phyloP scores from a whole-genome alignment of 2,888 invertebrate species.

The Apamea epomidion region DNA sequence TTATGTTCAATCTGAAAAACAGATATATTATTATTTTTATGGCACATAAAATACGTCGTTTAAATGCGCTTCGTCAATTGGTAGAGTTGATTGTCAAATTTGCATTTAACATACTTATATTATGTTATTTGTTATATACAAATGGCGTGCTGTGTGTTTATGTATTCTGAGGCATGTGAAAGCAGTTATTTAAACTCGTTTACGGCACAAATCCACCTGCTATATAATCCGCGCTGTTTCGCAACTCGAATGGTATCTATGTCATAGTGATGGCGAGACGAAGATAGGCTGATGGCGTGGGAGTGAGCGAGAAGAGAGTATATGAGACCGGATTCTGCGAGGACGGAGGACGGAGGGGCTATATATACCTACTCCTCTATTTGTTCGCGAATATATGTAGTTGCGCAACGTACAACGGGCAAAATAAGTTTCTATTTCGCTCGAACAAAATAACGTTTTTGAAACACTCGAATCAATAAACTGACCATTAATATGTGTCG shows the following conservation, averaged over 20 bases:
- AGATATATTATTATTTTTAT: constrained; percentile 59
- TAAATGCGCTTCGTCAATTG: constrained; percentile 40
- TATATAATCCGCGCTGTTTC: constrained; percentile 90
- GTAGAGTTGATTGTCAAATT: constrained; percentile 49
- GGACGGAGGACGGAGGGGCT: constrained; percentile 86
- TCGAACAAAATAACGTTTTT: constrained; percentile 68
- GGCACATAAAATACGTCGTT: constrained; percentile 29
- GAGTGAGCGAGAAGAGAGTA: constrained; percentile 76
- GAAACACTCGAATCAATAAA: constrained; percentile 52
- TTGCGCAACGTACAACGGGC: constrained; percentile 87
- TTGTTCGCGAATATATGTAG: constrained; percentile 87
- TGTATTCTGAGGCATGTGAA: constrained; percentile 85
- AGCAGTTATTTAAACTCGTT: constrained; percentile 89
- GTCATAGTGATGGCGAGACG: constrained; percentile 82
- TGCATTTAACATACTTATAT: constrained; percentile 54
- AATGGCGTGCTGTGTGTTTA: constrained; percentile 71
- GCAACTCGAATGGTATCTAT: constrained; percentile 88
- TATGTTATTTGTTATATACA: constrained; percentile 57
- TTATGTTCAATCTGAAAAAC: constrained; percentile 43
- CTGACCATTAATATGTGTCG: constrained; percentile 61
- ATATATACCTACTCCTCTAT: constrained; percentile 84
- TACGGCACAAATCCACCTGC: constrained; percentile 89
- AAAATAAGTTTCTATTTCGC: constrained; percentile 83
- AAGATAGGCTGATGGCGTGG: constrained; percentile 53
- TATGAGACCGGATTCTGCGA: constrained; percentile 86